Evolutionary conservation across 2,888 invertebrate species (phyloP), one percentile per base, ranked within the genome.

Genomic region (Cetonia aurata): DNA sequence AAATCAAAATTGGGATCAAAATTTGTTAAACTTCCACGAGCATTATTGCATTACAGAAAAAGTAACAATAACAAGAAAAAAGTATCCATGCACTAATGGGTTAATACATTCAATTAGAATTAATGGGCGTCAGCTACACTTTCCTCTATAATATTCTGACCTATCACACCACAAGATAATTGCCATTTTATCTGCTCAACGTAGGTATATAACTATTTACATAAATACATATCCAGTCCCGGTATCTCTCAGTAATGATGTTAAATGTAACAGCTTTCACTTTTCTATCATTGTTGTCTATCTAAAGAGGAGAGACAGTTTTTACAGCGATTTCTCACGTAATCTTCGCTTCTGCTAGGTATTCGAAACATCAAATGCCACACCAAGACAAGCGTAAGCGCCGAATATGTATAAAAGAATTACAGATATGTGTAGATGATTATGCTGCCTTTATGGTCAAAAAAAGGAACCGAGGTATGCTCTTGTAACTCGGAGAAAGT

Each of bases 321-420:
- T 41, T 56, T 56, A 15, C 41, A 17, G 48, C 46, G 48, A 48
- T 60, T 60, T 60, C 60, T 60, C 60, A 60, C 46, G 60, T 46
- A 46, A 60, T 48, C 25, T 25, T 60, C 25, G 25, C 25, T 25
- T 25, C 25, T 25, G 25, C 4, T 25, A n/a, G n/a, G n/a, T n/a
- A 25, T 25, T 25, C 25, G 25, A 25, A 25, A 25, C 25, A 3
- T 25, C 3, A 25, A 25, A 4, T 25, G 25, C 4, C 25, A 25
- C 25, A 25, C 25, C 4, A 25, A 25, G 1, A 25, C 25, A 25
- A n/a, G 25, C 4, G 25, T 3, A 1, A 25, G 4, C 25, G 25
- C 50, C 19, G 0, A 9, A 15, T n/a, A 50, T 50, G 9, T 50
- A 15, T 50, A 19, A 50, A 9, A 6, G 48, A 48, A 15, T 15